phyloP scores from a whole-genome alignment of 2,797 vertebrate species.

The Anomalospiza imberbis region DNA sequence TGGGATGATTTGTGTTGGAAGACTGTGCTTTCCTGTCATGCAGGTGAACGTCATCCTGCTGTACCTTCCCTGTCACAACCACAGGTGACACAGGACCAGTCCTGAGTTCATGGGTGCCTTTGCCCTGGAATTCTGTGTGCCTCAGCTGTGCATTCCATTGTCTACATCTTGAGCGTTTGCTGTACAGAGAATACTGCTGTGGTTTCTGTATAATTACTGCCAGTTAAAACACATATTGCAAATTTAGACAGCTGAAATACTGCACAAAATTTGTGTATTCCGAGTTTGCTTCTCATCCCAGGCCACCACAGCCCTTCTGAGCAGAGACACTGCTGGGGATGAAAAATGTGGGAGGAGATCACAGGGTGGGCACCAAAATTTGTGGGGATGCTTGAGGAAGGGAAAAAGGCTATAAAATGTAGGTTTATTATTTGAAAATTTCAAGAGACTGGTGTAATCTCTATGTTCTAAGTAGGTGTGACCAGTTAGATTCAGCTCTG shows the following conservation, averaged over 20 bases:
- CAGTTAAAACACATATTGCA: neutral
- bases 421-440: neutral
- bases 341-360: neutral
- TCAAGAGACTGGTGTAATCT: neutral
- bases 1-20: neutral
- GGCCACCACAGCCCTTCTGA: neutral
- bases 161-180: neutral
- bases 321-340: neutral
- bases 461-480: slow-evolving; percentile 76
- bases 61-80: neutral
- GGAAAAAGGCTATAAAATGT: neutral
- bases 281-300: neutral
- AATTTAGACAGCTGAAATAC: neutral
- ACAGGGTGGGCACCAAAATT: neutral
- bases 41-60: neutral
- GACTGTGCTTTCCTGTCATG: neutral
- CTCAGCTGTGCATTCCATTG: neutral
- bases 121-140: neutral
- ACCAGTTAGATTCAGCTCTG: slow-evolving; percentile 83
- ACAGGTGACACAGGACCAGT: neutral
- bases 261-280: neutral
- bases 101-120: neutral
- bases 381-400: neutral
- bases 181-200: neutral
- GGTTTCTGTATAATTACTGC: neutral